Base-by-base conservation (phyloP, 2,888 invertebrate genomes). In the Andrena bicolor region DNA sequence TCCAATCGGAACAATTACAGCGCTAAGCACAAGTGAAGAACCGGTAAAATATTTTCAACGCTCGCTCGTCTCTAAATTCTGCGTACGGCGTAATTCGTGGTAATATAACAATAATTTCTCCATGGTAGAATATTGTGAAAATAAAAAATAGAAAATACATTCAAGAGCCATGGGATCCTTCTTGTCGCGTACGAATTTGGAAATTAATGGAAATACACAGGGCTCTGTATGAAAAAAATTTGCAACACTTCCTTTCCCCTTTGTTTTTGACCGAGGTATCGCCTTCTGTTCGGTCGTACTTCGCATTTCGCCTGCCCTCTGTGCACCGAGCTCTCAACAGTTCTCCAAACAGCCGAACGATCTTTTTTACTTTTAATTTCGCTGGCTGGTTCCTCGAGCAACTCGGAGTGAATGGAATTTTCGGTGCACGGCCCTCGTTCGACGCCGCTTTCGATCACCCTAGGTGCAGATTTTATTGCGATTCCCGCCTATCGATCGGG, bases 401-500 rank as follows among this genome's bases (percentile, higher is more conserved):
- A 64, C 76, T 35, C 26, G 28, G 28, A 28, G 48, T 32, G 51
- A 32, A 53, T 56, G 64, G 49, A 76, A 76, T 75, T 76, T 64
- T 75, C 76, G 48, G 75, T 58, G 20, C 35, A 26, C 20, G 7
- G 28, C 13, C 16, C 72, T 23, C 41, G 49, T 16, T 41, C 56
- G 58, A 48, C 56, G 35, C 63, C 23, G 16, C 58, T 26, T 41
- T 58, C 58, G 58, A 60, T 75, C 49, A 16, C 69, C 35, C 23
- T 32, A 26, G 6, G 26, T 13, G n/a, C 26, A 10, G 51, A 13
- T 66, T 78, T 51, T 68, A 78, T 68, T 68, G 66, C 66, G 68
- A 61, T 63, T 76, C 68, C 53, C 13, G 60, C 23, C 66, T 28
- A 75, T 66, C 66, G 77, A 78, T 75, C 35, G 68, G 16, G 6